phyloP scores from a whole-genome alignment of 2,888 invertebrate genomes.

The Keiferia lycopersicella region DNA sequence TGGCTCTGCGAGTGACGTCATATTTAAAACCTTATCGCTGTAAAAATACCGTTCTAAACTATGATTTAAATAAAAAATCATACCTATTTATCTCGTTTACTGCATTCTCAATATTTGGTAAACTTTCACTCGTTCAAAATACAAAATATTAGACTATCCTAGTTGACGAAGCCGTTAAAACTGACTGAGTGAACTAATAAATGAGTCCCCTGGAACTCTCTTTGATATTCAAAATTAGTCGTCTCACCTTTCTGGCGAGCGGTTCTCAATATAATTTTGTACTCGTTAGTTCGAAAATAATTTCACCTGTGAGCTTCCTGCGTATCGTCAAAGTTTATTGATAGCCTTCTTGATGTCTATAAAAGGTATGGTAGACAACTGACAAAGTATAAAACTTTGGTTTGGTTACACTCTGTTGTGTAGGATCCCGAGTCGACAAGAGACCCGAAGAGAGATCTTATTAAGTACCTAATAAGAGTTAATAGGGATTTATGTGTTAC shows the following conservation, averaged over 20 bases:
- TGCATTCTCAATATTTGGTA: not conserved
- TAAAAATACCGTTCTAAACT: too few relatives aligned
- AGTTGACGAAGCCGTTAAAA: conserved; percentile 2
- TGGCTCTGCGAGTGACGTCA: too few relatives aligned
- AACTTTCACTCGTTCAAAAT: not conserved
- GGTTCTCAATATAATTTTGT: conserved; percentile 42
- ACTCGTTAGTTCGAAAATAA: conserved; percentile 8
- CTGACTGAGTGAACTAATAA: conserved; percentile 33
- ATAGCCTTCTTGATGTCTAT: too few relatives aligned
- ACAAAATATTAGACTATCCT: not conserved
- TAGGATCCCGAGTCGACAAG: too few relatives aligned
- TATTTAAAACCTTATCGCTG: too few relatives aligned
- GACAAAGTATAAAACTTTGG: not conserved
- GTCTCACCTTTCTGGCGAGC: conserved; percentile 44
- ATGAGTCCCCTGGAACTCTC: conserved; percentile 29
- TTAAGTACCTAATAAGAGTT: too few relatives aligned
- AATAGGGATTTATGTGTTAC: too few relatives aligned
- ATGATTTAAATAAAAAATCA: too few relatives aligned
- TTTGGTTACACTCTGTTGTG: too few relatives aligned
- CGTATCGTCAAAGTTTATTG: not conserved
- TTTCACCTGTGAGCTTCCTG: not conserved
- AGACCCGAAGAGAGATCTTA: too few relatives aligned
- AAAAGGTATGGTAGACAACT: not conserved
- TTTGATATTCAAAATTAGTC: conserved; percentile 63
- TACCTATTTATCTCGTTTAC: not conserved